Evolutionary conservation across 2,113 vertebrate genomes (phyloP).

Genomic region (Cisticola juncidis): DNA sequence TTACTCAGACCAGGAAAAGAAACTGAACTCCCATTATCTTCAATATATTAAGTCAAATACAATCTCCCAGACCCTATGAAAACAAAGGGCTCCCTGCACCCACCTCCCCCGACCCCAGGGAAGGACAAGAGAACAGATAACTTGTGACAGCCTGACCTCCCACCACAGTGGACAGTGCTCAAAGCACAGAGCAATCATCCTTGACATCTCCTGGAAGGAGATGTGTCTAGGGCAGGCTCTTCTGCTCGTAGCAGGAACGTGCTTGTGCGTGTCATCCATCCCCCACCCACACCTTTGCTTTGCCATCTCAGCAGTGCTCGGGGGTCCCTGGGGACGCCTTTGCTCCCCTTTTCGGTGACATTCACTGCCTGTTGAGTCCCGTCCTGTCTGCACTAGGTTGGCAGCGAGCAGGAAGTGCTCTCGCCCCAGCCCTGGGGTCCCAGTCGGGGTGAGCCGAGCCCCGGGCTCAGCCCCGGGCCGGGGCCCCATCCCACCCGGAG

Average conservation of each 20-base stretch:
- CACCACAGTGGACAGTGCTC: not conserved
- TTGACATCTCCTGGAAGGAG: not conserved
- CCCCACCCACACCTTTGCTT: not conserved
- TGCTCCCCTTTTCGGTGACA: not conserved
- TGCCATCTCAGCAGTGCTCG: not conserved
- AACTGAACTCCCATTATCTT: not conserved
- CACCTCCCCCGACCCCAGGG: rapidly evolving
- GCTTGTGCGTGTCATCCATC: not conserved
- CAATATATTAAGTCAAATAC: not conserved
- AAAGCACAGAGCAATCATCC: not conserved
- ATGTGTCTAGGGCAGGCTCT: not conserved
- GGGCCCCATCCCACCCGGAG: rapidly evolving
- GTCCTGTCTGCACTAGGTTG: not conserved
- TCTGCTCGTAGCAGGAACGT: not conserved
- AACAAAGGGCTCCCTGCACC: not conserved
- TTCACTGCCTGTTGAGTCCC: not conserved
- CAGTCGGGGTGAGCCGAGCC: rapidly evolving
- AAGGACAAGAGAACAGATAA: not conserved
- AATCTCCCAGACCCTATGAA: not conserved
- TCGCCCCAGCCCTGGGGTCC: not conserved
- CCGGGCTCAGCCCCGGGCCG: not conserved
- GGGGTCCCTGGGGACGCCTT: not conserved
- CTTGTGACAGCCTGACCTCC: not conserved
- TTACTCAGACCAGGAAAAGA: not conserved
- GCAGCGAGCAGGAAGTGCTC: not conserved